These are phyloP conservation scores for Drosophila tsacasi DNA, from an alignment of 1,140 invertebrate species.

Conservation along the genomic window DNA sequence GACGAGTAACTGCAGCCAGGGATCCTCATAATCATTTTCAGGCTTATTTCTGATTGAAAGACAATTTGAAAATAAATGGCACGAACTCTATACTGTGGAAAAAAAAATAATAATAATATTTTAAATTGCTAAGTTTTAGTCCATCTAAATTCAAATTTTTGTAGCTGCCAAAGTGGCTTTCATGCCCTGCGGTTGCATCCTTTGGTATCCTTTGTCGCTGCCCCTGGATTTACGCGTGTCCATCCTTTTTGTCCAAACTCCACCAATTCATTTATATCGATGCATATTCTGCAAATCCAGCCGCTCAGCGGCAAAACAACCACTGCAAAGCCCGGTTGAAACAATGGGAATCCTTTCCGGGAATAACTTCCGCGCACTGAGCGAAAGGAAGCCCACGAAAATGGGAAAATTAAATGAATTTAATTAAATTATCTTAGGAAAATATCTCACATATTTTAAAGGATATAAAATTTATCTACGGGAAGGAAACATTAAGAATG, in stretches of 20 bases:
- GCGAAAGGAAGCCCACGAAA: not conserved
- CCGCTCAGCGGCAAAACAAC: slow-evolving; percentile 31
- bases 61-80: not conserved
- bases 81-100: accelerated
- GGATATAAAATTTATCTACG: no score
- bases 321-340: slow-evolving; percentile 24
- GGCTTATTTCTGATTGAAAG: slow-evolving; percentile 7
- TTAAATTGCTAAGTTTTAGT: not conserved
- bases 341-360: slow-evolving; percentile 42
- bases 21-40: not conserved
- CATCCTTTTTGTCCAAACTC: slow-evolving; percentile 22
- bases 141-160: slow-evolving; percentile 41
- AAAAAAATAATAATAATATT: not conserved
- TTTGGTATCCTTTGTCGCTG: not conserved
- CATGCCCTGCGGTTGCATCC: slow-evolving; percentile 3
- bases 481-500: no score
- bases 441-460: no score
- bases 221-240: slow-evolving; percentile 11
- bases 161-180: slow-evolving; percentile 9
- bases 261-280: slow-evolving; percentile 55
- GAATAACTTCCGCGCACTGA: slow-evolving; percentile 20
- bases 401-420: no score
- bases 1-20: not conserved
- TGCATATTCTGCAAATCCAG: slow-evolving; percentile 51
- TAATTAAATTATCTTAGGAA: no score